Base-by-base conservation (phyloP, 1,140 invertebrate species). In the Melipona quadrifasciata region DNA sequence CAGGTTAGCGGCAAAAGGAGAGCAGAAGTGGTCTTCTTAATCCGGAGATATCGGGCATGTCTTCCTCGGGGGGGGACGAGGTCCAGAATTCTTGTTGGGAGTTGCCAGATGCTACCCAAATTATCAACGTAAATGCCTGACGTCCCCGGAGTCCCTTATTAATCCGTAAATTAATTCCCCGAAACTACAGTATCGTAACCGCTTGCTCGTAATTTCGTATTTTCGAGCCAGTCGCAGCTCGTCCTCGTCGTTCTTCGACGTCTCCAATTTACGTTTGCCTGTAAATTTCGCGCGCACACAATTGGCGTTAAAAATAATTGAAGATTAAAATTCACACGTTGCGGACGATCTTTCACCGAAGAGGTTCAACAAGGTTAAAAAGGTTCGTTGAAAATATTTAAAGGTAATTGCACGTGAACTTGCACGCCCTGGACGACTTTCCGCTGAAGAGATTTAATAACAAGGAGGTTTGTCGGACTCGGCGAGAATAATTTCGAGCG, bases 141-240 rank as follows among this genome's bases (percentile, higher is more conserved):
- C 72, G 80, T 83, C 87, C 72, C 76, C 39, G 78, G 84, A 80
- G 87, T 75, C 83, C 87, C 87, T 89, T 89, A 89, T 88, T 89
- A 89, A 89, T 90, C 83, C 89, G 86, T 90, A 86, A 90, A 89
- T 90, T 89, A 90, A 90, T 90, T 89, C 86, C 39, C 76, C 67
- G 76, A 86, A 88, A 89, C 86, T 87, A 85, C 87, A 21, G 78
- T 68, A 73, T 89, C 78, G 58, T 85, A 77, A 78, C 82, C 58
- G 39, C 58, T 78, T 39, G 87, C 76, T 80, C 85, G 76, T 78
- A 73, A 81, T 82, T 75, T 67, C 61, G 57, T 55, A 31, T 67
- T 83, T 78, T 77, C 53, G 64, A 77, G 34, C 53, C 21, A 58
- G 17, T 21, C 73, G 10, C 58, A 31, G 12, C 67, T 76, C 67